A percentile compares a stretch with the other conserved stretches of the same genome.
These are phyloP conservation scores for Oligia latruncula DNA, from an alignment of 2,888 invertebrate genomes.

Conservation along the genomic window DNA sequence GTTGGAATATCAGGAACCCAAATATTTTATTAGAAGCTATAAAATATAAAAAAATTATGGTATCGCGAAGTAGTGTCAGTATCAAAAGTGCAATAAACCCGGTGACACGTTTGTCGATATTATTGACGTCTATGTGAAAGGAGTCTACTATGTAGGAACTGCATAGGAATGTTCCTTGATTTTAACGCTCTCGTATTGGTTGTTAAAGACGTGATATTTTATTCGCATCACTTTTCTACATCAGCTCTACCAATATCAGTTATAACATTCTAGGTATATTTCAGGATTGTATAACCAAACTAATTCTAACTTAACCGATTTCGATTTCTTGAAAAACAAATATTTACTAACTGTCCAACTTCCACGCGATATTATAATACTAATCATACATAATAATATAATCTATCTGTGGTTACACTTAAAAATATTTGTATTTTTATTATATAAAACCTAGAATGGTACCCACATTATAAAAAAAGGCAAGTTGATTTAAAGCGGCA, in stretches of 20 bases:
- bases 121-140: conserved; percentile 26
- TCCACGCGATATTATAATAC: too few relatives aligned
- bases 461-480: too few relatives aligned
- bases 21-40: conserved; percentile 73
- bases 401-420: too few relatives aligned
- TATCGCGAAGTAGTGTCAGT: conserved; percentile 59
- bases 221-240: not conserved
- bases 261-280: too few relatives aligned
- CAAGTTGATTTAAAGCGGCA: too few relatives aligned
- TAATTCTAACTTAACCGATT: too few relatives aligned
- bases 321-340: too few relatives aligned
- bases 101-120: conserved; percentile 57
- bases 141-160: conserved; percentile 25
- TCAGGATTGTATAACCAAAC: too few relatives aligned
- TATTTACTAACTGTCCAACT: too few relatives aligned
- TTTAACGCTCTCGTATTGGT: not conserved
- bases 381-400: too few relatives aligned
- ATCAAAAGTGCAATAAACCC: conserved; percentile 63
- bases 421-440: too few relatives aligned
- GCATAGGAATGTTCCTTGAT: conserved; percentile 4
- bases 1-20: conserved; percentile 34
- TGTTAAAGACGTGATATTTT: not conserved
- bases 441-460: too few relatives aligned
- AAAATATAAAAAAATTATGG: conserved; percentile 73
- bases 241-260: not conserved